Base-by-base conservation (phyloP, 1,140 invertebrate species). In the Drosophila lini region DNA sequence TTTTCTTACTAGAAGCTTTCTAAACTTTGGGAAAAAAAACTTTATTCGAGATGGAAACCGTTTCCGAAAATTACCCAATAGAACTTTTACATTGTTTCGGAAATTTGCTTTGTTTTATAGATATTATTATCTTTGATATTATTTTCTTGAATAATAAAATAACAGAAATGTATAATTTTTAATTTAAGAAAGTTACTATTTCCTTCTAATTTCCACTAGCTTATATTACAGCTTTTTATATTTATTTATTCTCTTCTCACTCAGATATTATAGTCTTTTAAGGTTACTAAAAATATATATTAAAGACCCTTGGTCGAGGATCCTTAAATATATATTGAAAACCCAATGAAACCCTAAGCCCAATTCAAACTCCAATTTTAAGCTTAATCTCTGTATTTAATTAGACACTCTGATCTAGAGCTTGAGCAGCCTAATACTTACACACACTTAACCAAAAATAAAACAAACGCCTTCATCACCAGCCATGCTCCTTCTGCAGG, bases 401-500 rank as follows among this genome's bases (percentile, higher is more conserved):
- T 45, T 36, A 70, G 25, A 59, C 52, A 13, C 9, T 40, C 7
- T 4, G 7, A 65, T 22, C 15, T 32, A 41, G 40, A 50, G 38
- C 9, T 38, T 38, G 32, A n/a, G 25, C 52, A 38, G 34, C 25
- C 25, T 36, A 41, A 56, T 50, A 64, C 52, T 48, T 45, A 74
- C 8, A 69, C 15, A 15, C 9, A 16, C 13, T 16, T 53, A 38
- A 25, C 8, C 0, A 15, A 15, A 0, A 5, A 5, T 22, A 8
- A 15, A 11, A 16, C 3, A 41, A 9, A 16, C 8, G 22, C 8
- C 1, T 6, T 7, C 15, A 22, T 50, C 19, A 86, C 91, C 91
- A 91, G 71, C 95, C 94, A 91, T 96, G 95, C 40, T 92, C 88
- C 47, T 89, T 88, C 85, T 96, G 95, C 93, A 96, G 96, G 75